phyloP scores from a whole-genome alignment of 2,797 vertebrate genomes.

The Sternotherus odoratus region DNA sequence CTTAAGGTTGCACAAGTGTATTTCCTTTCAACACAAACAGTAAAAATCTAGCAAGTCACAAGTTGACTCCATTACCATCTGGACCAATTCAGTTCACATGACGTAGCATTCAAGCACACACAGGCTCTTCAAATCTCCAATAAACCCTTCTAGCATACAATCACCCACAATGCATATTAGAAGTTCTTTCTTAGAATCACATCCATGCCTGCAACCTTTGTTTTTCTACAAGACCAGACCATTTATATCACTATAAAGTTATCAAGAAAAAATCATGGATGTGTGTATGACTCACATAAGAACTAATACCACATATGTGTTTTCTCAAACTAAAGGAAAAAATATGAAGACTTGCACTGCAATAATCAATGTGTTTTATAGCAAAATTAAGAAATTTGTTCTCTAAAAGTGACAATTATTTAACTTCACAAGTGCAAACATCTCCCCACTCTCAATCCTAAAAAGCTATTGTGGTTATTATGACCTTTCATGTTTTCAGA shows the following conservation, averaged over 20 bases:
- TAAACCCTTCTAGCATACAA: neutral
- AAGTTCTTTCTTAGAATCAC: neutral
- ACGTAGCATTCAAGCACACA: neutral
- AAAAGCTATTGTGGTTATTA: slow-evolving; percentile 61
- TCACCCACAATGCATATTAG: fast-evolving
- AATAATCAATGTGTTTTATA: slow-evolving; percentile 58
- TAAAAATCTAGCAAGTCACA: neutral
- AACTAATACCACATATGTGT: neutral
- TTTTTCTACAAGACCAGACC: neutral
- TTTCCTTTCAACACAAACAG: neutral
- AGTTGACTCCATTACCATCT: neutral
- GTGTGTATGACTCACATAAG: neutral
- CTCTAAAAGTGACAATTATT: slow-evolving; percentile 77
- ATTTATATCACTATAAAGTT: neutral
- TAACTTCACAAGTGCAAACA: slow-evolving; percentile 74
- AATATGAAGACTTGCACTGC: slow-evolving; percentile 43
- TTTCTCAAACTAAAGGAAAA: slow-evolving; percentile 15
- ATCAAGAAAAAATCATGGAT: neutral
- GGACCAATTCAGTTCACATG: fast-evolving
- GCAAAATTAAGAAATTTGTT: slow-evolving; percentile 75
- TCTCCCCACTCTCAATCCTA: slow-evolving; percentile 61
- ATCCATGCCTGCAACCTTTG: neutral
- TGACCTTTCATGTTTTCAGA: slow-evolving; percentile 78
- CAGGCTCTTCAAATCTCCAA: fast-evolving
- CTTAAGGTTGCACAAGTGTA: neutral